Conservation (phyloP, 2,113 vertebrate genomes). For the Microtus richardsoni region DNA sequence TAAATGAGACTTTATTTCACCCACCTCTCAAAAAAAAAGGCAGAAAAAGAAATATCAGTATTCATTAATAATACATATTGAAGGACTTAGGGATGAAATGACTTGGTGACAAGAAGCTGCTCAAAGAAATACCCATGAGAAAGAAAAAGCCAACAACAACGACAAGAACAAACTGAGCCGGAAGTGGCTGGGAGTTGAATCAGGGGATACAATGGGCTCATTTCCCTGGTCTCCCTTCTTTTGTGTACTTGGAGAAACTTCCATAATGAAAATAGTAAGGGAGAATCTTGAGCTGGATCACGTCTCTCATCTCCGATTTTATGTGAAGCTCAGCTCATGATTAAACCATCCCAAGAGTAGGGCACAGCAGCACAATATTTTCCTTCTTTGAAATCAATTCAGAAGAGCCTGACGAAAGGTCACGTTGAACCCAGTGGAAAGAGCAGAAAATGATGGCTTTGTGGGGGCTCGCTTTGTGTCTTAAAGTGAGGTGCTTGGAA, state of each 20-base stretch:
- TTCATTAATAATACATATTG: background rate
- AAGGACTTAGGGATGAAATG: slow-evolving; percentile 32
- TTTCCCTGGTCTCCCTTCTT: background rate
- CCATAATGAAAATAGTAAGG: slow-evolving; percentile 49
- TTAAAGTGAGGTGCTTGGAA: background rate
- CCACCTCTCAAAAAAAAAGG: background rate
- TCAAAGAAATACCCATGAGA: slow-evolving; percentile 21
- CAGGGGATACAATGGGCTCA: background rate
- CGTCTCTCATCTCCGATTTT: slow-evolving; percentile 51
- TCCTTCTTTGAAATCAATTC: slow-evolving; percentile 61
- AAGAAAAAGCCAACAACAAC: background rate
- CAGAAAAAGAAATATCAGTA: background rate
- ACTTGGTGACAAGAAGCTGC: background rate
- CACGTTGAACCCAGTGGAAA: slow-evolving; percentile 35
- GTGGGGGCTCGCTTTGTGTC: background rate
- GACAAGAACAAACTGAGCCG: background rate
- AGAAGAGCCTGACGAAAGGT: slow-evolving; percentile 45
- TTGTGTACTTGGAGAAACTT: slow-evolving; percentile 26
- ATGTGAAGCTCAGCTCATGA: slow-evolving; percentile 46
- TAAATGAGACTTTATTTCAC: background rate
- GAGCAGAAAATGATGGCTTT: background rate
- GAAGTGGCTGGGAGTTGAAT: background rate
- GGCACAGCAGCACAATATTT: slow-evolving; percentile 13
- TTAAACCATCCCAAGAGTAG: slow-evolving; percentile 47
- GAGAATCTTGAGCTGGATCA: slow-evolving; percentile 31